phyloP scores from a whole-genome alignment of 2,113 vertebrate genomes.

The Pachycephala philippinensis region DNA sequence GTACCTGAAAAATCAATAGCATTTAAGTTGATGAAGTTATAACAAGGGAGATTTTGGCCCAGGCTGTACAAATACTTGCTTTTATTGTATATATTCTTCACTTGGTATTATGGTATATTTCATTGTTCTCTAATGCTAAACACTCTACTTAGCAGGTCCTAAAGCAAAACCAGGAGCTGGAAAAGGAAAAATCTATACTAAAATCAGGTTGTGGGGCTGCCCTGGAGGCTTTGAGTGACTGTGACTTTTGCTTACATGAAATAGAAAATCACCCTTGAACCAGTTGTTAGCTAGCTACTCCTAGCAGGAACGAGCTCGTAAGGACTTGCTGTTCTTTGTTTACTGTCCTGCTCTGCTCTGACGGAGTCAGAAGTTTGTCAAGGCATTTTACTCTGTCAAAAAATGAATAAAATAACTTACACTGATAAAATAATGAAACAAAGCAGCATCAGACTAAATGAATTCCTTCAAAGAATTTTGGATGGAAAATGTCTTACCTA shows the following conservation, averaged over 20 bases:
- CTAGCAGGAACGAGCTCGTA: not conserved
- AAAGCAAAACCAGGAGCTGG: not conserved
- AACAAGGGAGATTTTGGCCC: not conserved
- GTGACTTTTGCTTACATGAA: slow-evolving; percentile 22
- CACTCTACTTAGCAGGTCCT: not conserved
- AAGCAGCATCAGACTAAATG: not conserved
- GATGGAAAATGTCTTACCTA: slow-evolving; percentile 25
- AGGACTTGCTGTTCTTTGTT: slow-evolving; percentile 33
- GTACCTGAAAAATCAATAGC: slow-evolving; percentile 48
- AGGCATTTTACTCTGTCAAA: slow-evolving; percentile 26
- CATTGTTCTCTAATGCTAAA: not conserved
- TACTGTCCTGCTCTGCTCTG: not conserved
- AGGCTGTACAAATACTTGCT: not conserved
- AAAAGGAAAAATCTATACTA: not conserved
- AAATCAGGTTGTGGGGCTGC: not conserved
- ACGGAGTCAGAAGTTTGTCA: slow-evolving; percentile 44
- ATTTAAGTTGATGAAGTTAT: slow-evolving; percentile 35
- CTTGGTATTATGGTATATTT: not conserved
- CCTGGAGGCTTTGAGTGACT: not conserved
- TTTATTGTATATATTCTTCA: not conserved
- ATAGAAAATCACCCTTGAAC: slow-evolving; percentile 23
- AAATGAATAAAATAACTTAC: slow-evolving; percentile 4
- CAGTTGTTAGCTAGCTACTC: not conserved
- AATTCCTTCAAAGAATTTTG: slow-evolving; percentile 32
- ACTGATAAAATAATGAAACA: slow-evolving; percentile 2